Evolutionary conservation across 2,888 invertebrate species (phyloP).

Genomic region (Drosophila maculinotata): DNA sequence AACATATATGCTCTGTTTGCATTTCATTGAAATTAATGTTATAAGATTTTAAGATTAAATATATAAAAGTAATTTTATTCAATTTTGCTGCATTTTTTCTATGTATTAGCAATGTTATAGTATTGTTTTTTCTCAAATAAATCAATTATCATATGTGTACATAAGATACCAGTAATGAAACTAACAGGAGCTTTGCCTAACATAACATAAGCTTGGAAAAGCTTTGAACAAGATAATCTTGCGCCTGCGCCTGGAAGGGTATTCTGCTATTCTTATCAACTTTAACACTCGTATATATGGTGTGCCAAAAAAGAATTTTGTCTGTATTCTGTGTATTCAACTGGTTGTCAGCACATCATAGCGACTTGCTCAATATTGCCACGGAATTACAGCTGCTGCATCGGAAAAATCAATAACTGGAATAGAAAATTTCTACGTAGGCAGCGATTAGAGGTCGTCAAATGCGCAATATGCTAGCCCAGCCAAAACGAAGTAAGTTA

Average conservation of each 20-base stretch:
- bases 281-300: slow-evolving; percentile 9
- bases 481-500: slow-evolving; percentile 39
- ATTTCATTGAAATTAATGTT: too few relatives aligned
- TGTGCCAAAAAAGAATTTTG: slow-evolving; percentile 14
- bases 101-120: too few relatives aligned
- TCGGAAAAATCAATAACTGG: slow-evolving; percentile 71
- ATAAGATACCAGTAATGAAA: background rate
- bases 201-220: slow-evolving; percentile 13
- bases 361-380: slow-evolving; percentile 23
- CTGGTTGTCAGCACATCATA: slow-evolving; percentile 63
- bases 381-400: slow-evolving; percentile 41
- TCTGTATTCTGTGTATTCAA: slow-evolving; percentile 66
- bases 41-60: too few relatives aligned
- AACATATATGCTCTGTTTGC: too few relatives aligned
- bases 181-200: slow-evolving; percentile 31
- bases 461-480: slow-evolving; percentile 64
- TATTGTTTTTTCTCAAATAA: too few relatives aligned
- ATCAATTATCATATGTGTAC: background rate
- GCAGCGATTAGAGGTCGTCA: slow-evolving; percentile 29
- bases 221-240: slow-evolving; percentile 1
- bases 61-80: too few relatives aligned
- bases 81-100: too few relatives aligned
- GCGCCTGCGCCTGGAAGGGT: slow-evolving; percentile 38
- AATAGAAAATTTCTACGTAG: slow-evolving; percentile 45
- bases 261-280: slow-evolving; percentile 7